Evolutionary conservation across 53 echinoderm and acorn worm genomes (phyloP), one percentile per base, ranked within the genome.

Genomic region (Zoroaster sp.): DNA sequence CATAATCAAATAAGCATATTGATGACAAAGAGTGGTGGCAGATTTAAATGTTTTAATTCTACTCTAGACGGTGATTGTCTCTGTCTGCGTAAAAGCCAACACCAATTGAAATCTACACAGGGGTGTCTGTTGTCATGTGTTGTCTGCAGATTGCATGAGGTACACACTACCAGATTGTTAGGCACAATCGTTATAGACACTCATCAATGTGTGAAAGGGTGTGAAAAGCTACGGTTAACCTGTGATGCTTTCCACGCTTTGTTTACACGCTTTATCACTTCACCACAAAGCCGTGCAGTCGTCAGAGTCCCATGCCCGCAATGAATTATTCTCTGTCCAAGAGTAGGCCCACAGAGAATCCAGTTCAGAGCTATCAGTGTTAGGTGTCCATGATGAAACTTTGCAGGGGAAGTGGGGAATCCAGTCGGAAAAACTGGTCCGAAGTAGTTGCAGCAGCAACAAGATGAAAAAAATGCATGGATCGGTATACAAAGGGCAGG

Each of bases 401-500:
- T 59, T 59, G 23, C 28, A 21, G n/a, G n/a, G n/a, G n/a, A n/a
- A n/a, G n/a, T n/a, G n/a, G n/a, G n/a, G n/a, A n/a, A n/a, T n/a
- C 25, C 23, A 2, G 0, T 14, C 1, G 63, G 28, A 59, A 28
- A 44, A 59, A 25, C 63, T 28, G 25, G 63, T 9, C 63, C 63
- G 3, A n/a, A n/a, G n/a, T n/a, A 7, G 9, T 9, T 11, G 25
- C 21, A 76, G 32, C n/a, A n/a, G 33, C 49, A 76, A 49, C 74
- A n/a, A 74, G 46, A 74, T 74, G 44, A n/a, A 74, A 45, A 74
- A 23, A 1, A 18, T 23, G 47, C 49, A 49, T 31, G 76, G 34
- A 76, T 76, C 76, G 32, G 76, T 76, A n/a, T 76, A 76, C 76
- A 5, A 34, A 31, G 49, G 51, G 47, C 46, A 46, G 76, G 33